phyloP scores from a whole-genome alignment of 1,140 invertebrate species.

The Branchinecta lindahli region DNA sequence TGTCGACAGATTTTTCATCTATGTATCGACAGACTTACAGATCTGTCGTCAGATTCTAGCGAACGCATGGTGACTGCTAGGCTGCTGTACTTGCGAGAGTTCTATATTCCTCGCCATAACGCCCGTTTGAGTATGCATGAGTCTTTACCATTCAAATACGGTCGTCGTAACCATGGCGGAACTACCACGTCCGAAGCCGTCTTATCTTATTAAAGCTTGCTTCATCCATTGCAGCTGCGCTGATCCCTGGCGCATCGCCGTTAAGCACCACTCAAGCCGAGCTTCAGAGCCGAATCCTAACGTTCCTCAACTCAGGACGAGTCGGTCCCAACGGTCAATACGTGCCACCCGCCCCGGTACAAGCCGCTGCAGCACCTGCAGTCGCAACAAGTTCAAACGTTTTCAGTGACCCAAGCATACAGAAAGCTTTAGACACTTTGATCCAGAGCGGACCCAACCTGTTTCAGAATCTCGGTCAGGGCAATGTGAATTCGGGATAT shows the following conservation, averaged over 20 bases:
- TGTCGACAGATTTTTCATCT: no score
- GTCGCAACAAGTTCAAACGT: constrained; percentile 26
- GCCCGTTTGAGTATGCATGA: no score
- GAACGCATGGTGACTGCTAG: no score
- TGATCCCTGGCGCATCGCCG: constrained; percentile 16
- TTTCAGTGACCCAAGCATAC: constrained; percentile 34
- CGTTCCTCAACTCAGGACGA: constrained; percentile 45
- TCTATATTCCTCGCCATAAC: no score
- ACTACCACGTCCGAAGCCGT: no score
- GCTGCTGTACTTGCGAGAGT: no score
- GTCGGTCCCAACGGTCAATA: neutral
- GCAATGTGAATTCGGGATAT: no score
- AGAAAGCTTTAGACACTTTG: constrained; percentile 34
- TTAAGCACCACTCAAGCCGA: constrained; percentile 45
- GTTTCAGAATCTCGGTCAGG: constrained; percentile 16
- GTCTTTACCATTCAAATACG: no score
- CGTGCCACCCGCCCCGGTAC: neutral
- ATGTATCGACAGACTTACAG: no score
- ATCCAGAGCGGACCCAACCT: constrained; percentile 30
- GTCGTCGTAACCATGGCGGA: no score
- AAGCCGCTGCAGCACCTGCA: neutral
- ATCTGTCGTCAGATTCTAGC: no score
- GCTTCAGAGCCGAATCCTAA: constrained; percentile 66
- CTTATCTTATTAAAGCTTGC: no score
- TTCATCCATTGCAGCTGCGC: neutral